Conservation (phyloP, 2,888 invertebrate species). For the Marasmarcha lunaedactyla region DNA sequence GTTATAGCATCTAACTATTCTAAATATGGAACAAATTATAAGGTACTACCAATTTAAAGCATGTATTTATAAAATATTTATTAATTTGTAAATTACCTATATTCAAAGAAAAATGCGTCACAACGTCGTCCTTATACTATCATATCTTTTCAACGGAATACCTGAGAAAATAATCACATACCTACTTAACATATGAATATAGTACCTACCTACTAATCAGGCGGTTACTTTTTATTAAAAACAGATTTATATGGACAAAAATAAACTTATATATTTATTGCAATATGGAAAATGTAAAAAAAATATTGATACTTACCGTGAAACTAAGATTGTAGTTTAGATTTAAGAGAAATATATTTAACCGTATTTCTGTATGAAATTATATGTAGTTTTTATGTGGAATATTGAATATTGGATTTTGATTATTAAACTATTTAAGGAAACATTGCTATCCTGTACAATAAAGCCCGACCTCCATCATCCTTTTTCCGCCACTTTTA, state of each 20-base stretch:
- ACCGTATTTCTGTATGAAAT: slow-evolving; percentile 71
- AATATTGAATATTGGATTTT: slow-evolving; percentile 63
- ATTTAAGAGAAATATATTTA: slow-evolving; percentile 66
- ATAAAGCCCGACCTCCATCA: slow-evolving; percentile 1
- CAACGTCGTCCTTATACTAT: slow-evolving; percentile 22
- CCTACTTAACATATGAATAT: slow-evolving; percentile 21
- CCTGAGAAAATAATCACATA: slow-evolving; percentile 48
- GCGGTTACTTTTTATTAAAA: slow-evolving; percentile 9
- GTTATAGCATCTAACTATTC: no score
- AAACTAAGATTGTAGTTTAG: slow-evolving; percentile 60
- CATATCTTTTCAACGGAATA: slow-evolving; percentile 63
- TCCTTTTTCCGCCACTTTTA: no score
- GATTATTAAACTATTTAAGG: slow-evolving; percentile 63
- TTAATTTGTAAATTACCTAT: no score
- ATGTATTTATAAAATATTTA: no score
- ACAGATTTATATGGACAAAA: slow-evolving; percentile 43
- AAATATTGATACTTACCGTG: slow-evolving; percentile 45
- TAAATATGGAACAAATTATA: no score
- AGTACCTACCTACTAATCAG: slow-evolving; percentile 42
- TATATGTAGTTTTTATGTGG: slow-evolving; percentile 71
- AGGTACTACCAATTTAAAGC: no score
- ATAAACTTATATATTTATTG: slow-evolving; percentile 43
- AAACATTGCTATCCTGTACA: slow-evolving; percentile 16
- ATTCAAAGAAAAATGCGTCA: no score
- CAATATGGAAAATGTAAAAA: slow-evolving; percentile 62